phyloP scores from a whole-genome alignment of 2,888 invertebrate species.

The Anarsia innoxiella region DNA sequence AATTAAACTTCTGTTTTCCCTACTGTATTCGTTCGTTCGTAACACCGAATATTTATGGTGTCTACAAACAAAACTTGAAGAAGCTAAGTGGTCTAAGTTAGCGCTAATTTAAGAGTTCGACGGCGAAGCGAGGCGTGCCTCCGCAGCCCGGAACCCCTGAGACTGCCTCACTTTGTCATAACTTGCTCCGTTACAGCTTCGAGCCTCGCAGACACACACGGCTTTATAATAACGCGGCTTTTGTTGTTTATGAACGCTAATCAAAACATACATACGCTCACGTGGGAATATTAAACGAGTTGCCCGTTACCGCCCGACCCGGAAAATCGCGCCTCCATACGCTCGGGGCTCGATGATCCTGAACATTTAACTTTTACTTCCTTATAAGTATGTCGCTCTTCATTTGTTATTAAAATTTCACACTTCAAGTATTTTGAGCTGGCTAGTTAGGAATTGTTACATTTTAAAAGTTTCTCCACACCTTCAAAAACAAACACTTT shows the following conservation, averaged over 20 bases:
- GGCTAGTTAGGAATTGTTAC: too few species aligned
- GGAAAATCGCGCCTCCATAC: conserved; percentile 6
- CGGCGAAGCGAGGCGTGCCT: conserved; percentile 30
- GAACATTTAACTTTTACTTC: too few species aligned
- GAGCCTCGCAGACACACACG: conserved; percentile 29
- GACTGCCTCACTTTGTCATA: conserved; percentile 60
- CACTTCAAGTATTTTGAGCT: too few species aligned
- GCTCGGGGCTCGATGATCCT: too few species aligned
- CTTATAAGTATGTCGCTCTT: too few species aligned
- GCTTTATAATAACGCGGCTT: conserved; percentile 47
- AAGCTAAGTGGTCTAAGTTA: conserved; percentile 70
- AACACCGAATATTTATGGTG: conserved; percentile 64
- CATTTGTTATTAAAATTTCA: too few species aligned
- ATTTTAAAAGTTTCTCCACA: too few species aligned
- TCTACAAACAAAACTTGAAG: conserved; percentile 69
- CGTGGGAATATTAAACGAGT: conserved; percentile 17
- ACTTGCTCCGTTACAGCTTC: conserved; percentile 45
- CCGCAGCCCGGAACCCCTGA: conserved; percentile 34
- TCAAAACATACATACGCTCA: conserved; percentile 32
- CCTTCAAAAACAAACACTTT: too few species aligned
- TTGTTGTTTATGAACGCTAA: conserved; percentile 45
- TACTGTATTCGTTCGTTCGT: conserved; percentile 44
- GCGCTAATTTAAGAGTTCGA: conserved; percentile 70
- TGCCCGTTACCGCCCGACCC: conserved; percentile 6
- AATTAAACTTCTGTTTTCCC: too few species aligned